A percentile compares a stretch with the other conserved stretches of the same genome.
These are phyloP conservation scores for Microcebus ravelobensis DNA, from an alignment of 2,113 vertebrate genomes.

Conservation along the genomic window DNA sequence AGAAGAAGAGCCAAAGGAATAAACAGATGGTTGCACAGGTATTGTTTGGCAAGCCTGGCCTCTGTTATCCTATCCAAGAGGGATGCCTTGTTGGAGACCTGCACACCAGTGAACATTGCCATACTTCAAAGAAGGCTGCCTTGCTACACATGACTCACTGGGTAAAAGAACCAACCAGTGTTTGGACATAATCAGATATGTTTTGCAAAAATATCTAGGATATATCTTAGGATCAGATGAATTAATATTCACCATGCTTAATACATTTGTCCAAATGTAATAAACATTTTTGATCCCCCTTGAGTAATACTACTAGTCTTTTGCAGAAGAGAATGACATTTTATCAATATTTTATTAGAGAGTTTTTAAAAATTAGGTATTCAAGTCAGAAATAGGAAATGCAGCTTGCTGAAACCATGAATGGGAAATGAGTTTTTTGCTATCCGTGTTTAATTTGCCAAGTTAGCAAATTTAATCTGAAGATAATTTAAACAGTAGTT, in stretches of 20 bases:
- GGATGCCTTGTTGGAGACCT: not conserved
- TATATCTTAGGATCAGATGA: not conserved
- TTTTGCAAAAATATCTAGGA: not conserved
- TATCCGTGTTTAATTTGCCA: conserved; percentile 68
- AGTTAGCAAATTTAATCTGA: conserved; percentile 66
- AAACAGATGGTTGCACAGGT: not conserved
- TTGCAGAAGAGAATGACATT: conserved; percentile 47
- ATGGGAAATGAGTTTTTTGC: conserved; percentile 58
- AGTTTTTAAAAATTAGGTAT: conserved; percentile 24
- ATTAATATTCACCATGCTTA: not conserved
- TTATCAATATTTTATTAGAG: conserved; percentile 51
- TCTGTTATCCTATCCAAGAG: not conserved
- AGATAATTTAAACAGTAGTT: conserved; percentile 64
- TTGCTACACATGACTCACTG: fast-evolving
- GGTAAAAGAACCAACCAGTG: not conserved
- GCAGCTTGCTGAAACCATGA: conserved; percentile 51
- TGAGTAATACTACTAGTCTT: conserved; percentile 23
- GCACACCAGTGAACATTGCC: not conserved
- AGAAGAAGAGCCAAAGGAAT: not conserved
- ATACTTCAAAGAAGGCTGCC: not conserved
- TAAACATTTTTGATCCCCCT: conserved; percentile 22
- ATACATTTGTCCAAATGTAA: not conserved
- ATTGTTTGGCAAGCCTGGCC: not conserved
- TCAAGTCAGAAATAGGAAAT: conserved; percentile 61
- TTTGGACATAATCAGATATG: not conserved